These are phyloP conservation scores for Paratrypauchen microcephalus DNA, from an alignment of 2,797 vertebrate species.

Conservation along the genomic window DNA sequence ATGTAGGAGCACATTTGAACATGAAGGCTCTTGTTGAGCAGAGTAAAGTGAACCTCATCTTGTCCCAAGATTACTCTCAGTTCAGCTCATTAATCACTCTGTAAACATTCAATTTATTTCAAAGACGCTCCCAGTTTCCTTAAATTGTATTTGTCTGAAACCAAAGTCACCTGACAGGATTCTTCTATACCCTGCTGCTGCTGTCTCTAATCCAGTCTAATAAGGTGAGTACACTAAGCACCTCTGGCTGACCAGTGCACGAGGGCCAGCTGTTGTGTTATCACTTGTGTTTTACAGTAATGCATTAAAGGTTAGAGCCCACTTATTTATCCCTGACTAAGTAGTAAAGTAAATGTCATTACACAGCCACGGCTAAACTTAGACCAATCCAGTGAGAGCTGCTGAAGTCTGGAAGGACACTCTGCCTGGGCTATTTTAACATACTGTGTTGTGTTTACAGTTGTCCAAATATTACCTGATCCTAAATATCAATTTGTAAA, in stretches of 20 bases:
- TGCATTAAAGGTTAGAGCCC: conserved; percentile 31
- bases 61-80: conserved; percentile 41
- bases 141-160: conserved; percentile 66
- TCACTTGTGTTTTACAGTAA: conserved; percentile 44
- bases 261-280: conserved; percentile 48
- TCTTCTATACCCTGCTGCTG: conserved; percentile 29
- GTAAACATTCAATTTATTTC: conserved; percentile 75
- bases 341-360: conserved; percentile 53
- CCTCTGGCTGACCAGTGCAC: conserved; percentile 33
- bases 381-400: conserved; percentile 36
- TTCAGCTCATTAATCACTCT: conserved; percentile 60
- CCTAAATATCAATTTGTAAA: conserved; percentile 1
- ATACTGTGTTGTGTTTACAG: conserved; percentile 11
- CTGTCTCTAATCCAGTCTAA: conserved; percentile 50
- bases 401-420: conserved; percentile 27
- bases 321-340: conserved; percentile 47
- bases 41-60: conserved; percentile 38
- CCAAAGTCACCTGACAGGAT: conserved; percentile 66
- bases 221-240: conserved; percentile 40
- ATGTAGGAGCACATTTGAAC: background rate
- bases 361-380: conserved; percentile 31
- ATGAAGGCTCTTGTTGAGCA: background rate
- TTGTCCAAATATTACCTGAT: background rate
- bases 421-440: conserved; percentile 13
- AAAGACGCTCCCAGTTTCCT: conserved; percentile 56